A percentile compares a stretch with the other conserved stretches of the same genome.
Conservation (phyloP, 2,113 vertebrate species). For the Tetraodon nigroviridis region DNA sequence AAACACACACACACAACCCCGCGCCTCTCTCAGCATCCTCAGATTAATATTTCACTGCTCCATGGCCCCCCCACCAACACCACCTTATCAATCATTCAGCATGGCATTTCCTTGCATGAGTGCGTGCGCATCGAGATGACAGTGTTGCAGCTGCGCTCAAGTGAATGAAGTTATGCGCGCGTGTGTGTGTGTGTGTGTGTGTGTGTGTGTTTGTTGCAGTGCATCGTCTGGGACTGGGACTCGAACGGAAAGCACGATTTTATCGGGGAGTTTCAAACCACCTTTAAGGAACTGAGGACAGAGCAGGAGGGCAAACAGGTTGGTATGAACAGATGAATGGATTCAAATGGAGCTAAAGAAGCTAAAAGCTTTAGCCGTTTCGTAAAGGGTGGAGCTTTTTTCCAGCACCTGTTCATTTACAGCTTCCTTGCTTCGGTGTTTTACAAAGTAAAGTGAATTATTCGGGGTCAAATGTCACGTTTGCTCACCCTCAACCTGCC, state of each 20-base stretch:
- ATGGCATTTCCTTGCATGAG: slow-evolving; percentile 68
- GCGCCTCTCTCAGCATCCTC: slow-evolving; percentile 64
- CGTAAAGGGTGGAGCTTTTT: too few species aligned
- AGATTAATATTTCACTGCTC: slow-evolving; percentile 74
- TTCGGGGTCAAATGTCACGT: not conserved
- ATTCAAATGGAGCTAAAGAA: not conserved
- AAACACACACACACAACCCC: slow-evolving; percentile 28
- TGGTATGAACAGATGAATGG: not conserved
- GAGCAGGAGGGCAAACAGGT: slow-evolving; percentile 95
- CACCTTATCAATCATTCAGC: slow-evolving; percentile 72
- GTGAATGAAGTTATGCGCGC: slow-evolving; percentile 7
- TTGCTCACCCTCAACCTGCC: not conserved
- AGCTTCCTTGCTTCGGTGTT: too few species aligned
- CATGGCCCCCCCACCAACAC: slow-evolving; percentile 64
- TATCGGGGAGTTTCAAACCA: slow-evolving; percentile 94
- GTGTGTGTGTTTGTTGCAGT: slow-evolving; percentile 69
- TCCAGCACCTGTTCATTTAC: too few species aligned
- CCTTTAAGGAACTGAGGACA: slow-evolving; percentile 88
- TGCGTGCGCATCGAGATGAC: slow-evolving; percentile 21
- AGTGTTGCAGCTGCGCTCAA: slow-evolving; percentile 36
- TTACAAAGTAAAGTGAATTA: too few species aligned
- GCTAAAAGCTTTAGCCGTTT: not conserved
- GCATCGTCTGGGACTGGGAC: slow-evolving; percentile 99
- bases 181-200: slow-evolving; percentile 13
- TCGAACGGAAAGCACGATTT: slow-evolving; percentile 99